Evolutionary conservation across 2,113 vertebrate species (phyloP).

Genomic region (mouse (Mus musculus)): GRCm39 chr2:103431501-103432000

Average conservation of each 20-base stretch:
- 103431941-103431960: background rate
- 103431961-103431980: background rate
- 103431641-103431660: background rate
- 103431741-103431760: background rate
- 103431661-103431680: constrained; percentile 47
- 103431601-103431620: background rate
- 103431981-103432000: background rate
- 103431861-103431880: background rate
- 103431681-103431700: background rate
- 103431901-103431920: background rate
- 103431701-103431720: constrained; percentile 43
- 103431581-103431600: background rate
- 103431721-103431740: background rate
- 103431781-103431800: background rate
- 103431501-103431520: background rate
- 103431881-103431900: background rate
- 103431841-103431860: background rate
- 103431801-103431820: background rate
- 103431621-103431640: constrained; percentile 2
- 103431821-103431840: constrained; percentile 54
- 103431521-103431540: background rate
- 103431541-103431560: background rate
- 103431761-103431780: background rate
- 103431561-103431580: background rate
- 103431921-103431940: background rate